Base-by-base conservation (phyloP, 92 coral and sea anemone genomes). In the Palythoa grandiflora region DNA sequence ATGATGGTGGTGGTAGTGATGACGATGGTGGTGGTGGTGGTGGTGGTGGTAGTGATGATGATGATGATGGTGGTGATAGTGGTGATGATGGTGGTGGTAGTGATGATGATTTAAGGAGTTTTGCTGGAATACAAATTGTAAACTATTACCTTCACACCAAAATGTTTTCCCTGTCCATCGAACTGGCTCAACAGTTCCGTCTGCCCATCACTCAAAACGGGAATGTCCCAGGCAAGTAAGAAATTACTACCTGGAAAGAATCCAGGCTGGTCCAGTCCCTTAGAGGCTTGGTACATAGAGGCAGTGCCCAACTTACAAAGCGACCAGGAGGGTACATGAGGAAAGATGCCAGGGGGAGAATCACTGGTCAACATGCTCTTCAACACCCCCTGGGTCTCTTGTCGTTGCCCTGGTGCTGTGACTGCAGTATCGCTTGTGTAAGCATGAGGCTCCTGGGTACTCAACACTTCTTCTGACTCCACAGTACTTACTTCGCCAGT, bases 191-290 rank as follows among this genome's bases (percentile, higher is more conserved):
- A 86, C 47, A 95, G 38, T 70, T 96, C 98, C 10, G 96, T 81
- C 77, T 97, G 98, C 72, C 84, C 91, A 13, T 95, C 98, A 73
- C 74, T 94, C 89, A 94, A 80, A 54, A 97, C 87, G n/a, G 99
- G 99, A 52, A 97, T 97, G 83, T 97, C 99, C 99, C 99, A 97
- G 10, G 98, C 97, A 72, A 97, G 80, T 59, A 97, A 88, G 79
- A 91, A 97, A 90, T 97, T 97, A 86, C 98, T 95, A 51, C 98
- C 94, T 52, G 99, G 99, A 79, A 97, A 97, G 93, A 97, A 97
- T 21, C 99, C 99, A 55, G 95, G 98, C 68, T 94, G 98, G 68
- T 97, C 98, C 73, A 97, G 88, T 4, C 99, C 99, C 86, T 97
- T 97, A 20, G 98, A 74, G 66, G 95, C 89, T 86, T 90, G 97